Base-by-base conservation (phyloP, 2,888 invertebrate species). In the Gonocerus acuteangulatus region DNA sequence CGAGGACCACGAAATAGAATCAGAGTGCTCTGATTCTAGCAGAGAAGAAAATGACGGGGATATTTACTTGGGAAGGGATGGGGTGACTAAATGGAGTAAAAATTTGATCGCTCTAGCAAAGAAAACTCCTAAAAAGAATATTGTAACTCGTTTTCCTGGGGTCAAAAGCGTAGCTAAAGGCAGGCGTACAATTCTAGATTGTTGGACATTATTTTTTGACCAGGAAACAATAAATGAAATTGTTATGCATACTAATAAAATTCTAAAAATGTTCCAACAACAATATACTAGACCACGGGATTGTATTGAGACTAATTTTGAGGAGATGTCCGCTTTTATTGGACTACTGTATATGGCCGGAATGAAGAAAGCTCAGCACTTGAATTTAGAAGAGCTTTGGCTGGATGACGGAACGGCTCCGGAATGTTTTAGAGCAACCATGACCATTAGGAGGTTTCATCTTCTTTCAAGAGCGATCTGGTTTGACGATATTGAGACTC, bases 331-430 rank as follows among this genome's bases (percentile, higher is more conserved):
- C 27, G 58, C 32, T 27, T 23, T 32, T 4, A 13, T 44, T 45
- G 57, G 57, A 4, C 45, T 57, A n/a, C 18, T 57, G 9, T 57
- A 57, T 21, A 15, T 58, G 58, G 42, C 42, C 9, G 48, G 48
- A 2, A 13, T 18, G 7, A 21, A 22, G 7, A 21, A 21, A 22
- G 22, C 22, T 18, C 22, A 18, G 11, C 39, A 39, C n/a, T 9
- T 9, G 6, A 56, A 56, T 56, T 19, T 56, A 6, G 6, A 44
- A 22, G 18, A 44, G 11, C 22, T 56, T 13, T 56, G 56, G 56
- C 49, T 1, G 6, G 22, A 21, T 4, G 22, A 48, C 11, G 48
- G 49, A 9, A 60, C 48, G 18, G 36, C 22, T n/a, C 18, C 19
- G 7, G 39, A 18, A 27, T 48, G 18, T 34, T 60, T 23, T 39